phyloP scores from a whole-genome alignment of 2,113 vertebrate species.

The Dermatemys mawii region DNA sequence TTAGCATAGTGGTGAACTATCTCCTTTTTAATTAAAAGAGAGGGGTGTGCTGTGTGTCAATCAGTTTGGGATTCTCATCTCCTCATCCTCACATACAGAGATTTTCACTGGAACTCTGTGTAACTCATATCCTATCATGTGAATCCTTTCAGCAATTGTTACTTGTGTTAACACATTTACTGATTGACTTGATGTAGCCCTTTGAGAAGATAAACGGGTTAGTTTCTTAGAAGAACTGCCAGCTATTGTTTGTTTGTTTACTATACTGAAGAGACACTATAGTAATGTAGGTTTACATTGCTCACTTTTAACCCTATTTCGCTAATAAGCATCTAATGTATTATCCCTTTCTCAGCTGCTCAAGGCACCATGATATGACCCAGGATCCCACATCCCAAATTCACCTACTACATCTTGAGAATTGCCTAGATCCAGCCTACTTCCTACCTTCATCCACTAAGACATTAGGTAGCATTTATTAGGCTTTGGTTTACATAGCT shows the following conservation, averaged over 20 bases:
- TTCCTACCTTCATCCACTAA: too few species aligned
- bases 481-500: too few species aligned
- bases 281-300: neutral
- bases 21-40: neutral
- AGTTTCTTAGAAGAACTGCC: neutral
- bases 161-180: rapidly evolving
- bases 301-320: too few species aligned
- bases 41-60: neutral
- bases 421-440: too few species aligned
- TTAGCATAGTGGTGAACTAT: neutral
- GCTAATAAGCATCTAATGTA: too few species aligned
- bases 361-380: too few species aligned
- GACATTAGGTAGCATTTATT: too few species aligned
- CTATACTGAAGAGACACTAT: neutral
- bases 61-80: neutral
- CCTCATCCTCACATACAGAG: neutral
- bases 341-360: too few species aligned
- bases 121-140: neutral
- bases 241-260: neutral
- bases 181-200: rapidly evolving
- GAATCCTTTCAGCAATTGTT: neutral
- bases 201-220: neutral
- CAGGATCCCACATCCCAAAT: too few species aligned
- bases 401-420: too few species aligned
- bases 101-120: neutral